Conservation (phyloP, 2,113 vertebrate species). For the Pelecanus crispus region DNA sequence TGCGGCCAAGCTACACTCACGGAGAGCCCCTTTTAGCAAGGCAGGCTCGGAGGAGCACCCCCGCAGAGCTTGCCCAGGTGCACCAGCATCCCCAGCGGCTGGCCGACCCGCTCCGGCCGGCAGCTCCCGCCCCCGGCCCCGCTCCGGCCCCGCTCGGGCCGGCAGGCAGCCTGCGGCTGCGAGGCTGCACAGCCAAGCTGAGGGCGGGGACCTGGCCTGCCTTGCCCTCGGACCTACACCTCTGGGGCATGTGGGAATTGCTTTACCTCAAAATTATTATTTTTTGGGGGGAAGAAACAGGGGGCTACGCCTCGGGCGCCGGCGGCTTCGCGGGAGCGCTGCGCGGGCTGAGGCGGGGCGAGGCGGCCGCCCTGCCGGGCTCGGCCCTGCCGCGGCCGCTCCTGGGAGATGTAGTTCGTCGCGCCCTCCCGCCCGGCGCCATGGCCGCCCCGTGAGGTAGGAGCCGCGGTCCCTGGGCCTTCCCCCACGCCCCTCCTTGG, state of each 20-base stretch:
- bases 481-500: neutral
- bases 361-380: neutral
- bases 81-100: neutral
- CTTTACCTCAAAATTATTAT: neutral
- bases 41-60: too few relatives aligned
- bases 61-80: neutral
- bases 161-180: neutral
- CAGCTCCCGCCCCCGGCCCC: neutral
- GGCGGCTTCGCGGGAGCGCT: fast-evolving
- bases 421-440: neutral
- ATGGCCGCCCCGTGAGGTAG: conserved; percentile 15
- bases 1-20: fast-evolving
- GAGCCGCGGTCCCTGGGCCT: neutral
- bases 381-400: neutral
- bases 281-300: neutral
- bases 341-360: too few relatives aligned
- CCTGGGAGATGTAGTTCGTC: neutral
- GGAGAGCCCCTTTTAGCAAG: neutral
- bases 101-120: too few relatives aligned
- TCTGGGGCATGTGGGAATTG: too few relatives aligned
- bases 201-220: neutral
- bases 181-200: neutral
- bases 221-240: neutral
- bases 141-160: neutral
- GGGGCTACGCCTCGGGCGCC: neutral